These are phyloP conservation scores for Bhutanitis thaidina DNA, from an alignment of 2,888 invertebrate species.

Conservation along the genomic window DNA sequence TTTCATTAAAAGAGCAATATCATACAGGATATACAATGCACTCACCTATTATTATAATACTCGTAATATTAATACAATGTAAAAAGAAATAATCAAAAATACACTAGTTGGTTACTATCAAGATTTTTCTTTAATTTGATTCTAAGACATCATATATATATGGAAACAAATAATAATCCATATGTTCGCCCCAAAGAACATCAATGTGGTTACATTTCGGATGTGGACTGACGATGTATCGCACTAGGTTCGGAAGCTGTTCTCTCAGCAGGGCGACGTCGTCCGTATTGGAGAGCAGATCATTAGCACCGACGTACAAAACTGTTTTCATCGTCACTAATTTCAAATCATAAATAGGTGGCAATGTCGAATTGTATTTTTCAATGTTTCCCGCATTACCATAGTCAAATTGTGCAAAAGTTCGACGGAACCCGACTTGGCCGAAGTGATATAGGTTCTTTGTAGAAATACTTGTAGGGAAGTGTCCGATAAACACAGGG, in stretches of 20 bases:
- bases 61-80: too few relatives aligned
- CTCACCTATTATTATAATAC: too few relatives aligned
- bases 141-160: constrained; percentile 30
- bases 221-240: constrained; percentile 25
- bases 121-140: constrained; percentile 13
- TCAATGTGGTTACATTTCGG: constrained; percentile 33
- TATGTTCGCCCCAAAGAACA: constrained; percentile 31
- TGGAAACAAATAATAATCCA: constrained; percentile 28
- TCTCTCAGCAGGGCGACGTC: constrained; percentile 28
- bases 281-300: constrained; percentile 26
- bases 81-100: too few relatives aligned
- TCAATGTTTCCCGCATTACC: constrained; percentile 6
- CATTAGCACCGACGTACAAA: constrained; percentile 31
- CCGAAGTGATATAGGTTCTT: constrained; percentile 38
- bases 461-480: constrained; percentile 39
- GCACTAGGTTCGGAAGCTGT: constrained; percentile 32
- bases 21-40: too few relatives aligned
- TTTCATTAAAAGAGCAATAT: too few relatives aligned
- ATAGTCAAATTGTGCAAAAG: constrained; percentile 33
- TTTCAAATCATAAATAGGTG: constrained; percentile 36
- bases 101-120: too few relatives aligned
- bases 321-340: constrained; percentile 31
- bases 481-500: constrained; percentile 31
- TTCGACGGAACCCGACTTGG: constrained; percentile 31
- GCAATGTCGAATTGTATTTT: constrained; percentile 25